These are phyloP conservation scores for Flexamia atlantica DNA, from an alignment of 2,888 invertebrate genomes.

Conservation along the genomic window DNA sequence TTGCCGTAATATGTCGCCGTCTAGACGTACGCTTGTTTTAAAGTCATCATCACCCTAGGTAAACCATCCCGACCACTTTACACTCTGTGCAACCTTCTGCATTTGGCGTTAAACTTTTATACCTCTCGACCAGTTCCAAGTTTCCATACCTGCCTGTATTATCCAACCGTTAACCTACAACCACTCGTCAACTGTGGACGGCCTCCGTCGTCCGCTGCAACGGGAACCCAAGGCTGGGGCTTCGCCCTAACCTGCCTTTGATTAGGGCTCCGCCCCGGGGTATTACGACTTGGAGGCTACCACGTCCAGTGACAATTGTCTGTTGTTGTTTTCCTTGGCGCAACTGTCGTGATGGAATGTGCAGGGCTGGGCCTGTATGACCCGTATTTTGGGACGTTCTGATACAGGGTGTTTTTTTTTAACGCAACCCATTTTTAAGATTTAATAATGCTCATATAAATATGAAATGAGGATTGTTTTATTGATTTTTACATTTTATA, in stretches of 20 bases:
- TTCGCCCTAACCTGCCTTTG: neutral
- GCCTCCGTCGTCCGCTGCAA: neutral
- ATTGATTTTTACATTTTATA: too few relatives aligned
- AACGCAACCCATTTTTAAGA: too few relatives aligned
- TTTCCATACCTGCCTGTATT: neutral
- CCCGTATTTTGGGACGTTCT: neutral
- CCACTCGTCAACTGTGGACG: conserved; percentile 3
- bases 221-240: conserved; percentile 29
- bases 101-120: neutral
- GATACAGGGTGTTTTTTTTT: too few relatives aligned
- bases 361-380: neutral
- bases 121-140: neutral
- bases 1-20: too few relatives aligned
- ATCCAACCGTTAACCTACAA: conserved; percentile 33
- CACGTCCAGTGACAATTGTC: neutral
- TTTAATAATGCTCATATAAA: too few relatives aligned
- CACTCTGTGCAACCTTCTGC: neutral
- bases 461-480: too few relatives aligned
- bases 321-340: conserved; percentile 10
- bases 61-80: neutral
- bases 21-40: too few relatives aligned
- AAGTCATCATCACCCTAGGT: too few relatives aligned
- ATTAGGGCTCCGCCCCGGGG: neutral
- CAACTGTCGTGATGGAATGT: conserved; percentile 17
- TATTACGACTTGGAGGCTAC: neutral